phyloP scores from a whole-genome alignment of 2,113 vertebrate genomes.

The Ardeotis arabs region DNA sequence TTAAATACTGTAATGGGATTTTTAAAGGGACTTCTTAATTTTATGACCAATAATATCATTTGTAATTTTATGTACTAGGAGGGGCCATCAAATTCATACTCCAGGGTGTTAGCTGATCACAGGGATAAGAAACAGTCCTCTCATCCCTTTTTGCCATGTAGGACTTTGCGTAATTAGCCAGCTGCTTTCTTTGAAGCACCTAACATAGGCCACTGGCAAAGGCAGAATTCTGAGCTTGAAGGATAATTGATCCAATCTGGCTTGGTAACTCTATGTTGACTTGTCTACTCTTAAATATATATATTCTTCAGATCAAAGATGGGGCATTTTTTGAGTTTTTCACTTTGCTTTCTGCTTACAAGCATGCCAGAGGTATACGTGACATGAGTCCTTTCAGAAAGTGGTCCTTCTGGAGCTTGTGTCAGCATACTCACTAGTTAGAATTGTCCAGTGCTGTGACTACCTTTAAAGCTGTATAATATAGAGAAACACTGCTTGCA shows the following conservation, averaged over 20 bases:
- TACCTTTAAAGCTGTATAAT: not conserved
- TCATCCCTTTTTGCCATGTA: not conserved
- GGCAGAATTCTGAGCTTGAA: not conserved
- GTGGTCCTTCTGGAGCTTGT: not conserved
- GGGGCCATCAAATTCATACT: conserved; percentile 20
- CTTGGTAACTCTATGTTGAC: not conserved
- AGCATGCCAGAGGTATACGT: not conserved
- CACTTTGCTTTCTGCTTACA: not conserved
- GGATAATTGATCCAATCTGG: conserved; percentile 15
- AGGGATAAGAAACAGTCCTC: conserved; percentile 2
- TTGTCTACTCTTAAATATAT: not conserved
- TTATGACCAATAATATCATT: conserved; percentile 29
- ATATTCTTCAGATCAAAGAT: not conserved
- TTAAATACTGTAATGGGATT: conserved; percentile 36
- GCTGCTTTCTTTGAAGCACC: conserved; percentile 34
- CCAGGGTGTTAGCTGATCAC: conserved; percentile 14
- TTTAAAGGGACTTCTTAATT: conserved; percentile 44
- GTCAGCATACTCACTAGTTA: not conserved
- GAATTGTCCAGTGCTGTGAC: not conserved
- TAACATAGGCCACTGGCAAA: not conserved
- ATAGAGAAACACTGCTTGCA: not conserved
- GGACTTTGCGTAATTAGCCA: not conserved
- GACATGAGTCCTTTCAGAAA: not conserved
- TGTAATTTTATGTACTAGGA: conserved; percentile 6
- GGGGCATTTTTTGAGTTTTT: not conserved